Evolutionary conservation across 2,113 vertebrate species (phyloP), one percentile per base, ranked within the genome.

Genomic region (Lophius piscatorius): DNA sequence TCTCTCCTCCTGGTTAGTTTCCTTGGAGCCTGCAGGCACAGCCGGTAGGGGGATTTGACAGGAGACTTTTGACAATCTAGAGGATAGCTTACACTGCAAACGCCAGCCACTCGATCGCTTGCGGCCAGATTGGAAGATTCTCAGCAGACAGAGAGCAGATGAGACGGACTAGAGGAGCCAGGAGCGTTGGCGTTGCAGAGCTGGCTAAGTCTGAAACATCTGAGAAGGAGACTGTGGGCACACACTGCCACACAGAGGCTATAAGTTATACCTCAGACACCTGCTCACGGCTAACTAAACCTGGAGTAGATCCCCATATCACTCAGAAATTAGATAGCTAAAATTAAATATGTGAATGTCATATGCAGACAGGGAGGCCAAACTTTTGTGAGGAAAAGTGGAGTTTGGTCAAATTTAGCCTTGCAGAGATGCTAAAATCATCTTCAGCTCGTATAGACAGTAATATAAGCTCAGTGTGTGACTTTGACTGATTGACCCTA

Each of bases 31-130:
- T 69, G 63, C 82, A 52, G 80, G 74, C 69, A 67, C 80, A 76
- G 81, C 81, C 74, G 47, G 70, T 51, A 55, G 74, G 73, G 62
- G 63, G 59, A 82, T 82, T 76, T 85, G 81, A 84, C 82, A 77
- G 84, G 82, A 78, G 77, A 83, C 82, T 84, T 83, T 67, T 86
- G 82, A 88, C 80, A 89, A 82, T 85, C 76, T 74, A 54, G 73
- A 85, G 83, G 86, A 85, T 78, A 79, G 68, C 65, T 80, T 70
- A 87, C 83, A 80, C 74, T 22, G 21, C 72, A 55, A 71, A 69
- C 73, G 64, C 51, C 49, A 49, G 78, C 44, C 64, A 51, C 70
- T 69, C 73, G 74, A 61, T 78, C 35, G 78, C 87, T 84, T 14
- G 77, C 58, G 78, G 86, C 74, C 77, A 88, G 67, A 84, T 78